These are phyloP conservation scores for Chorisops tibialis DNA, from an alignment of 2,888 invertebrate genomes.

Conservation along the genomic window DNA sequence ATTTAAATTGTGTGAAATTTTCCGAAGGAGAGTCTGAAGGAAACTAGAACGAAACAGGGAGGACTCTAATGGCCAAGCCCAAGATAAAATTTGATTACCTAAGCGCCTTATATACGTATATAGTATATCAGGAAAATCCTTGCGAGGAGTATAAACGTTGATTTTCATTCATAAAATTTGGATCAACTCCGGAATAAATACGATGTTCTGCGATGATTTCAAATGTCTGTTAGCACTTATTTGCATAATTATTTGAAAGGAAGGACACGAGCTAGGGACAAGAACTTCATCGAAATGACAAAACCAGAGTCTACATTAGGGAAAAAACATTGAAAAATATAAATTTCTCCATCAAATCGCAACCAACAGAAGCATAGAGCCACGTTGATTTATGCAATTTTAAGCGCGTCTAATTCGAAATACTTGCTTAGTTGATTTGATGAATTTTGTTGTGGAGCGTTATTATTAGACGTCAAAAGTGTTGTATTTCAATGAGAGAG, in stretches of 20 bases:
- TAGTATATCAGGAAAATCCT: slow-evolving; percentile 18
- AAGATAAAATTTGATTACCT: slow-evolving; percentile 33
- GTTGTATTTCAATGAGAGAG: too few relatives aligned
- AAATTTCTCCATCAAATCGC: background rate
- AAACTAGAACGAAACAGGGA: background rate
- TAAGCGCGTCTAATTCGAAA: too few relatives aligned
- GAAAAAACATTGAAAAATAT: background rate
- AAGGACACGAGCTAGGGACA: background rate
- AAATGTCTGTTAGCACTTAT: slow-evolving; percentile 26
- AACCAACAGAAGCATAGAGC: background rate
- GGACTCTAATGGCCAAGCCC: slow-evolving; percentile 17
- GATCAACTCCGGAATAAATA: slow-evolving; percentile 31
- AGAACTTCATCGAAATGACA: background rate
- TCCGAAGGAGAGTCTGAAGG: background rate
- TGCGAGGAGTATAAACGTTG: slow-evolving; percentile 28
- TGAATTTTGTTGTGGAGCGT: too few relatives aligned
- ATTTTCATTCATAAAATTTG: slow-evolving; percentile 33
- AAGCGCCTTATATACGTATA: slow-evolving; percentile 30
- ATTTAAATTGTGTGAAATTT: slow-evolving; percentile 33
- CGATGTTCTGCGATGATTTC: slow-evolving; percentile 18
- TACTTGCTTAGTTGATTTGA: too few relatives aligned
- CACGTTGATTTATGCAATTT: background rate
- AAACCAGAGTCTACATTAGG: background rate
- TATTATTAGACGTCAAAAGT: too few relatives aligned
- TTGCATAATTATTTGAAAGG: slow-evolving; percentile 27